phyloP scores from a whole-genome alignment of 2,888 invertebrate species.

The Apomyelois bistriatella region DNA sequence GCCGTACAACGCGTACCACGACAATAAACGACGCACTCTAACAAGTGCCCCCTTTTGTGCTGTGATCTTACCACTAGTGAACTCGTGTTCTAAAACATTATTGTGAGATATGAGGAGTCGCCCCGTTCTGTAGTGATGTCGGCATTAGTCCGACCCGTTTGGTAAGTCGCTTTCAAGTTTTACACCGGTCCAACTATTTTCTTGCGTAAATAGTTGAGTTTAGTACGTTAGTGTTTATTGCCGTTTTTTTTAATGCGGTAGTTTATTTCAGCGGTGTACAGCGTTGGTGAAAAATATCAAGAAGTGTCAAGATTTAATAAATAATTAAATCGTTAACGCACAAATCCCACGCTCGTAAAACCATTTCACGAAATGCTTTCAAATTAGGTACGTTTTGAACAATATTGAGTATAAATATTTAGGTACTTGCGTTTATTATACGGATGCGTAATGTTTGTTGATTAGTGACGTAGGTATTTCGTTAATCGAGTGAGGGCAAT shows the following conservation, averaged over 20 bases:
- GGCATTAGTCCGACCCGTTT: constrained; percentile 76
- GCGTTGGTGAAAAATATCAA: constrained; percentile 48
- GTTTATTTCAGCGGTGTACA: constrained; percentile 66
- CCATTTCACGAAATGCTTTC: constrained; percentile 80
- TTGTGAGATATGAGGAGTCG: constrained; percentile 70
- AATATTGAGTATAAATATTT: constrained; percentile 28
- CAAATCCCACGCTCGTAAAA: constrained; percentile 79
- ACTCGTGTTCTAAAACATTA: constrained; percentile 43
- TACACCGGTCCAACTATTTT: constrained; percentile 39
- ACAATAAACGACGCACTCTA: constrained; percentile 34
- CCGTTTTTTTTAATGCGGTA: constrained; percentile 34
- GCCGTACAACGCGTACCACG: constrained; percentile 26
- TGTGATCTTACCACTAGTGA: constrained; percentile 58
- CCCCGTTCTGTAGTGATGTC: constrained; percentile 78
- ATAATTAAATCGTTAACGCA: constrained; percentile 61
- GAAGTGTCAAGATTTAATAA: constrained; percentile 54
- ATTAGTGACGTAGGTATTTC: constrained; percentile 42
- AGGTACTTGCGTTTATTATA: constrained; percentile 21
- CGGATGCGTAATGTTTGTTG: constrained; percentile 30
- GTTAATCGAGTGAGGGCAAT: constrained; percentile 44
- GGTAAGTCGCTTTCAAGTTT: constrained; percentile 59
- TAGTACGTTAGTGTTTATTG: constrained; percentile 29
- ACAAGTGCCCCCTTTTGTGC: constrained; percentile 48
- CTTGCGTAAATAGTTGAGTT: constrained; percentile 40
- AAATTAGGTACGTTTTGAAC: constrained; percentile 39